These are phyloP conservation scores for Fabriciana adippe DNA, from an alignment of 2,888 invertebrate species.

Conservation along the genomic window DNA sequence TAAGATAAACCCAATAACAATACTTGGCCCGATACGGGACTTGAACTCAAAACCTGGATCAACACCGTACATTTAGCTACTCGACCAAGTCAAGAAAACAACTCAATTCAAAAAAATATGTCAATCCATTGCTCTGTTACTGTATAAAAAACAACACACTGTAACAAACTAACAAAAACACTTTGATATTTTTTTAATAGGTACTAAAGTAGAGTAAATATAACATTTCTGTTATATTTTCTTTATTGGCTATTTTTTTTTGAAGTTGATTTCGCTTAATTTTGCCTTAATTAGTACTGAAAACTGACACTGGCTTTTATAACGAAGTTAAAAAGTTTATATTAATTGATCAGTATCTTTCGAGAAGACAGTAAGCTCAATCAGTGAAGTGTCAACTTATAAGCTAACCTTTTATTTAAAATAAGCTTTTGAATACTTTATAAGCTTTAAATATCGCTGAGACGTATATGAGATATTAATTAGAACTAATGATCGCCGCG, in stretches of 20 bases:
- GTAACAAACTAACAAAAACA: no score
- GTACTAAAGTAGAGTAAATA: no score
- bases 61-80: no score
- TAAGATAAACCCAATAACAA: no score
- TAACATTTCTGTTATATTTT: neutral
- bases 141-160: no score
- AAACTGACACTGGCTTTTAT: slow-evolving; percentile 8
- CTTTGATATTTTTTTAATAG: no score
- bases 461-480: neutral
- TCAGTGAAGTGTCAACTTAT: slow-evolving; percentile 5
- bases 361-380: slow-evolving; percentile 19
- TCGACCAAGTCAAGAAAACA: no score
- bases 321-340: slow-evolving; percentile 14
- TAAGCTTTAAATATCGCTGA: neutral
- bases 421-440: neutral
- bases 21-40: no score
- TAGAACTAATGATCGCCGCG: no score
- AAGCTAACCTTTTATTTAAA: neutral
- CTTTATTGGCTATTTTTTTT: neutral
- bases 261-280: neutral
- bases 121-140: no score
- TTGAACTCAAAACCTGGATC: no score
- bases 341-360: neutral
- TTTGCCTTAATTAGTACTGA: slow-evolving; percentile 8
- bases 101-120: no score